Conservation (phyloP, 2,888 invertebrate genomes). For the Atethmia centrago region DNA sequence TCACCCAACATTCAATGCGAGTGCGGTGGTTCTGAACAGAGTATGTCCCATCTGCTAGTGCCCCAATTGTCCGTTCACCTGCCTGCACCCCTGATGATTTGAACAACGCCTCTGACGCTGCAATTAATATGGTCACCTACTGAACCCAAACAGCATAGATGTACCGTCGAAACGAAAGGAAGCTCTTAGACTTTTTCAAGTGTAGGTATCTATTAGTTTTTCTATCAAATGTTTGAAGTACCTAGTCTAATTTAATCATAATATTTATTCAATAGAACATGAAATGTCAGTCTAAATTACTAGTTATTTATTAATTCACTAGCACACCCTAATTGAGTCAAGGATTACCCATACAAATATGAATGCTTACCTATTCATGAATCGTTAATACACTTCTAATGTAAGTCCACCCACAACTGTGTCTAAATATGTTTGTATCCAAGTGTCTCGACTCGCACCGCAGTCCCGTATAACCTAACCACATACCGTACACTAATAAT, state of each 20-base stretch:
- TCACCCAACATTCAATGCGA: too few species aligned
- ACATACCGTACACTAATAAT: conserved; percentile 45
- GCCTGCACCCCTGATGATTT: too few species aligned
- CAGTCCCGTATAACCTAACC: conserved; percentile 39
- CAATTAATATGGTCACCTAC: too few species aligned
- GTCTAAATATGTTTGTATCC: conserved; percentile 33
- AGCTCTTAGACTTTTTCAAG: too few species aligned
- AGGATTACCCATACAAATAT: conserved; percentile 27
- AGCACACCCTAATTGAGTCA: conserved; percentile 16
- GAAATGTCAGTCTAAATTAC: not conserved
- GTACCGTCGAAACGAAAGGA: too few species aligned
- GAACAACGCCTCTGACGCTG: too few species aligned
- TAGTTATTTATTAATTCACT: conserved; percentile 12
- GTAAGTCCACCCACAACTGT: conserved; percentile 27
- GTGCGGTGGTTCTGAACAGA: too few species aligned
- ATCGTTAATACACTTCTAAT: conserved; percentile 25
- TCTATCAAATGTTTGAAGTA: too few species aligned
- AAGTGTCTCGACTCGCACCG: not conserved
- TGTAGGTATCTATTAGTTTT: too few species aligned
- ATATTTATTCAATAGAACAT: not conserved
- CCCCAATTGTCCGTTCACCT: too few species aligned
- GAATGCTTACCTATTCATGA: conserved; percentile 11
- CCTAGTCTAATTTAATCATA: not conserved
- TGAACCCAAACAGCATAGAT: too few species aligned
- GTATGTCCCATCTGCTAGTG: too few species aligned